Evolutionary conservation across 2,888 invertebrate genomes (phyloP), one percentile per base, ranked within the genome.

Genomic region (Acanthococcus lagerstroemiae): DNA sequence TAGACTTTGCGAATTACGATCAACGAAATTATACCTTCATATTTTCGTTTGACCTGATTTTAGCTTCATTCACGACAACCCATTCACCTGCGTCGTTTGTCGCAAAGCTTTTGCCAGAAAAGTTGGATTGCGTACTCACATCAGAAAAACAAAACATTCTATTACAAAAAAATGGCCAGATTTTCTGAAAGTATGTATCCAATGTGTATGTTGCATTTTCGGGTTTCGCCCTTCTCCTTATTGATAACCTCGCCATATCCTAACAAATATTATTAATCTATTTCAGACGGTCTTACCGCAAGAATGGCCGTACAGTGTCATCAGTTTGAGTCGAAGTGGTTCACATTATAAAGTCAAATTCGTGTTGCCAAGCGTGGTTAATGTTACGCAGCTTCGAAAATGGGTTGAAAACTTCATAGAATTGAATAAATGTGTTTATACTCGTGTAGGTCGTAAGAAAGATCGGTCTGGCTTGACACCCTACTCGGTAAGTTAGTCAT

Each of bases 121-220:
- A 22, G 52, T 52, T 22, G 52, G 52, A 5, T 24, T 52, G 24
- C 6, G 21, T 9, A 12, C 22, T 22, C 52, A 52, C 24, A 21
- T 52, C 5, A 22, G 24, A 15, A 52, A 52, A 24, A 52, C 52
- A 22, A 52, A 52, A 22, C 52, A 52, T 24, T 22, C 19, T 7
- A 52, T 52, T 24, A 12, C 19, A 21, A 52, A 22, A 52, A 3
- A 52, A 22, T 52, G 52, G 52, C 61, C 61, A 52, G 21, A 61
- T 50, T 52, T 52, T 17, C 9, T 61, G 1, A 27, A 37, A 21
- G 61, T 55, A 27, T 15, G 26, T 24, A 15, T 24, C 46, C 46
- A 45, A 9, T 37, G 37, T 37, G 37, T 7, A 5, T 17, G 19
- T 45, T 45, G 4, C 19, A 45, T 45, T 45, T 45, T 52, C 1